Evolutionary conservation across 2,797 vertebrate species (phyloP), one percentile per base, ranked within the genome.

Genomic region (Dendrocincla fuliginosa): DNA sequence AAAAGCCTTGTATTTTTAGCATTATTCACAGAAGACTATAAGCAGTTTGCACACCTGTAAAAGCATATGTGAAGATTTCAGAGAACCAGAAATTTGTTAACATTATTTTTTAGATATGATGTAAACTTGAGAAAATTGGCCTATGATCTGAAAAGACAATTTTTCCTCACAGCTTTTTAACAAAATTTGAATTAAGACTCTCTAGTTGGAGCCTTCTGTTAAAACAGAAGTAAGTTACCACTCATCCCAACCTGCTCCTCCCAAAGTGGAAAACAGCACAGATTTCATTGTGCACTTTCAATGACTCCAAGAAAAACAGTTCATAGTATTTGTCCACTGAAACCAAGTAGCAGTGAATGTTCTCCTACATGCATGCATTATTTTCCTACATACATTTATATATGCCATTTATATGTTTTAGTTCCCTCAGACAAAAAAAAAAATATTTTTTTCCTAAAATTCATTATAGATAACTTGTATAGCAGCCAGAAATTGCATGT

Each of bases 401-500:
- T 71, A 35, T 56, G 23, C 19, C 25, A 39, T 44, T 30, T 32
- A n/a, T 35, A 22, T 79, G 47, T 32, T 67, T 89, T 65, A 47
- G 5, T 78, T 89, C 39, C 67, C 41, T 74, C 35, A 82, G 91
- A 44, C 11, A 67, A 77, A 95, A 67, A 79, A 95, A 93, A 70
- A 81, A 35, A 5, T 81, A 44, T 4, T 89, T 57, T 52, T 74
- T 60, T 64, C 87, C 37, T 83, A 75, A 95, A 89, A 90, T 81
- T 91, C 64, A 74, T 87, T 91, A 55, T 85, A 87, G 86, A 79
- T 63, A 93, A 37, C 53, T 89, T 80, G 60, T 68, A 67, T 44
- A 94, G 47, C 63, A 89, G 82, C 85, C 95, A 96, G 89, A 96
- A 84, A 83, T 24, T 86, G 41, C 57, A 93, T 55, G 50, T 91